Evolutionary conservation across 2,113 vertebrate species (phyloP).

Genomic region (Daboia siamensis): DNA sequence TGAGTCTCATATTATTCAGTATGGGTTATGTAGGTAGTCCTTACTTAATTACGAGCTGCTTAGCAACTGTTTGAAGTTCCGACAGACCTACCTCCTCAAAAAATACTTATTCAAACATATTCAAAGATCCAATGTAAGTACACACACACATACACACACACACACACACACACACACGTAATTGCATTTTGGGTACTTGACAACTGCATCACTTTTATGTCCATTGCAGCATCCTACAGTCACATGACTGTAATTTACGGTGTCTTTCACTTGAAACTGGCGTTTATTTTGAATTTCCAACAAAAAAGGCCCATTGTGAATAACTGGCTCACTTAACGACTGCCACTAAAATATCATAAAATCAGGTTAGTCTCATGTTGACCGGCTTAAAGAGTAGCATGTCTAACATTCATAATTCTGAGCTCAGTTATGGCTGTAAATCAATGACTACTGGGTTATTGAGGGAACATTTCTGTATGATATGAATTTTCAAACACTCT

Average conservation of each 20-base stretch:
- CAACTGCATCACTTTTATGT: neutral
- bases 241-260: neutral
- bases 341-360: neutral
- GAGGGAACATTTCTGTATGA: neutral
- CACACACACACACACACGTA: no score
- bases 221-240: neutral
- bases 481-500: neutral
- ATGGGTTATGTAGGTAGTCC: neutral
- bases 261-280: neutral
- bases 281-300: neutral
- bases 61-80: neutral
- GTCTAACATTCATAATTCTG: neutral
- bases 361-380: neutral
- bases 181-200: neutral
- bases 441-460: neutral
- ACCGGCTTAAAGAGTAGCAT: neutral
- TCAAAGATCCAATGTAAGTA: neutral
- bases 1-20: neutral
- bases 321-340: neutral
- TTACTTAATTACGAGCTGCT: neutral
- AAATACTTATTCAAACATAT: neutral
- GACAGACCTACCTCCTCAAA: neutral
- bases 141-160: no score
- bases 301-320: neutral
- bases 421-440: neutral